These are phyloP conservation scores for Lordiphosa stackelbergi DNA, from an alignment of 1,140 invertebrate species.

Conservation along the genomic window DNA sequence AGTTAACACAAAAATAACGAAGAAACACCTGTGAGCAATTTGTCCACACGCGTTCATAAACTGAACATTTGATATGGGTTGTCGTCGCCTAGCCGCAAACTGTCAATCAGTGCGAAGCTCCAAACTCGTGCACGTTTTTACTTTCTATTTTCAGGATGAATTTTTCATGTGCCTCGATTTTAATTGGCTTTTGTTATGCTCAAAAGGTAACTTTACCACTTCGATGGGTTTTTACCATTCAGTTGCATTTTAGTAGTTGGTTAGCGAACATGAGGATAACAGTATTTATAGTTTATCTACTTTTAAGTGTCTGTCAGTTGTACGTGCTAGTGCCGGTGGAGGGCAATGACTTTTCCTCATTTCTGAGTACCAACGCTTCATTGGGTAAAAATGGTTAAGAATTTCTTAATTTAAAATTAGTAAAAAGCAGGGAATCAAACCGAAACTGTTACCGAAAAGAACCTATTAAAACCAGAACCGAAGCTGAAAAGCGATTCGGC, in stretches of 20 bases:
- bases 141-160: conserved; percentile 32
- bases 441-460: too few relatives aligned
- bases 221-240: conserved; percentile 28
- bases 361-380: conserved; percentile 83
- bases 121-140: conserved; percentile 15
- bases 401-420: conserved; percentile 4
- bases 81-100: conserved; percentile 65
- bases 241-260: conserved; percentile 33
- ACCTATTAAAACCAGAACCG: too few relatives aligned
- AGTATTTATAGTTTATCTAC: conserved; percentile 1
- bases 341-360: conserved; percentile 82
- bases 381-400: conserved; percentile 79
- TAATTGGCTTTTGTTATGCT: conserved; percentile 50
- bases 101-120: conserved; percentile 52
- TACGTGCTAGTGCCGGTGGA: conserved; percentile 3
- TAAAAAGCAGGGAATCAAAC: too few relatives aligned
- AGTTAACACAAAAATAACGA: conserved; percentile 51
- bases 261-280: conserved; percentile 42
- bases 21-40: conserved; percentile 53
- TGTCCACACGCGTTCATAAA: conserved; percentile 12
- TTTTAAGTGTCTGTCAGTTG: conserved; percentile 26
- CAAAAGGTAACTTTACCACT: conserved; percentile 20
- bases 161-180: conserved; percentile 49
- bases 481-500: too few relatives aligned
- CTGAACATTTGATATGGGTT: conserved; percentile 27